These are phyloP conservation scores for Rhizoglyphus robini DNA, from an alignment of 1,140 invertebrate genomes.

Conservation along the genomic window DNA sequence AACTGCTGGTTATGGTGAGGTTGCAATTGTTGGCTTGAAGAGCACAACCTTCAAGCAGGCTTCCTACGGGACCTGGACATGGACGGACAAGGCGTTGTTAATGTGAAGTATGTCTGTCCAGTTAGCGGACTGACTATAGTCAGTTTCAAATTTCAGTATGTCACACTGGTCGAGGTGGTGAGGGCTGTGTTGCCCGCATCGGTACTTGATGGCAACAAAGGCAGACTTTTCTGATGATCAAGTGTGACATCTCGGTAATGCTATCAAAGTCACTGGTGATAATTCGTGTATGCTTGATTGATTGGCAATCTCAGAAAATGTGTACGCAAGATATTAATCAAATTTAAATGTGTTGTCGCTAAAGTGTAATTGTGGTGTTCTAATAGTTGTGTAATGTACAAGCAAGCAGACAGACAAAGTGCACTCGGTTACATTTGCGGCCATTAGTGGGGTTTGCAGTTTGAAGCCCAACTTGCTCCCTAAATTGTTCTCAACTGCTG, in stretches of 20 bases:
- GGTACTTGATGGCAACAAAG: neutral
- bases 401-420: no score
- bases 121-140: constrained; percentile 2
- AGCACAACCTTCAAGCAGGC: neutral
- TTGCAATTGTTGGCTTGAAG: neutral
- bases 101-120: neutral
- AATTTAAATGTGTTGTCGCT: neutral
- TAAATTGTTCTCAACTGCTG: no score
- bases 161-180: neutral
- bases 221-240: neutral
- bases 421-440: no score
- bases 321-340: neutral
- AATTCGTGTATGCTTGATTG: neutral
- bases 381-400: no score
- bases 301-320: neutral
- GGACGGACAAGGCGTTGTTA: neutral
- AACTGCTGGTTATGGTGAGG: neutral
- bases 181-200: neutral
- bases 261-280: neutral
- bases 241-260: neutral
- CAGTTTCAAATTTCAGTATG: neutral
- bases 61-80: neutral
- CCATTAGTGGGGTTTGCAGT: no score
- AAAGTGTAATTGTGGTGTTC: no score
- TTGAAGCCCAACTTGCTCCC: no score